Percentiles rank a stretch among this genome's conserved stretches.
These are phyloP conservation scores for Harpagus bidentatus DNA, from an alignment of 2,113 vertebrate genomes.

Conservation along the genomic window DNA sequence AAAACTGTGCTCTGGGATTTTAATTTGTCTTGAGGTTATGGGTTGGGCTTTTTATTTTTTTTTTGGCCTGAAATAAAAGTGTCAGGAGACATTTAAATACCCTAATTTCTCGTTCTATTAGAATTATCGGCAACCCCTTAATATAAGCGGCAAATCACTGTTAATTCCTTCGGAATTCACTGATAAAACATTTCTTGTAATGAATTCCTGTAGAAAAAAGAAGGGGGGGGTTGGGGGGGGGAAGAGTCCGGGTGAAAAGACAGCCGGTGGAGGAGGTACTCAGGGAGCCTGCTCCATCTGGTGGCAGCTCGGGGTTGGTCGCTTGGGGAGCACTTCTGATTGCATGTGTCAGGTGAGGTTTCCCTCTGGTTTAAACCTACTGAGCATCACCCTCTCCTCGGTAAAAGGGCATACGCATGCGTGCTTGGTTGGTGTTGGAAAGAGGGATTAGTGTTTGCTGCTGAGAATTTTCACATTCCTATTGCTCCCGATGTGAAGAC, in stretches of 20 bases:
- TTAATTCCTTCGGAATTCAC: conserved; percentile 6
- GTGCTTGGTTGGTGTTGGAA: not conserved
- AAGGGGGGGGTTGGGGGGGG: too few relatives aligned
- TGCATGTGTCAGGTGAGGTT: not conserved
- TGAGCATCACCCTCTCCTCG: not conserved
- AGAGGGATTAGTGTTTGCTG: accelerated
- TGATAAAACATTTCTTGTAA: conserved; percentile 25
- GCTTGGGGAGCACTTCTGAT: not conserved
- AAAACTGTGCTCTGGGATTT: not conserved
- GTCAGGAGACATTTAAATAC: not conserved
- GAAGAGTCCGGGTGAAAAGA: not conserved
- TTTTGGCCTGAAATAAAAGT: not conserved
- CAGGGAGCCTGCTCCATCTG: not conserved
- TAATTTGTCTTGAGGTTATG: not conserved
- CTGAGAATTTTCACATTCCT: not conserved
- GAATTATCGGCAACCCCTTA: not conserved
- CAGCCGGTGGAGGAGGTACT: not conserved
- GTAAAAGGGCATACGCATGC: accelerated
- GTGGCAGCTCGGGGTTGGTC: not conserved
- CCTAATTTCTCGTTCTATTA: not conserved
- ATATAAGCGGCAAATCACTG: not conserved
- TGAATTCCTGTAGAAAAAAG: not conserved
- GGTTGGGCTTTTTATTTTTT: not conserved
- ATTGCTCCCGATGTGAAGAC: accelerated
- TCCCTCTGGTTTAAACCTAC: not conserved